These are phyloP conservation scores for Piscicola geometra DNA, from an alignment of 2,888 invertebrate species.

Conservation along the genomic window DNA sequence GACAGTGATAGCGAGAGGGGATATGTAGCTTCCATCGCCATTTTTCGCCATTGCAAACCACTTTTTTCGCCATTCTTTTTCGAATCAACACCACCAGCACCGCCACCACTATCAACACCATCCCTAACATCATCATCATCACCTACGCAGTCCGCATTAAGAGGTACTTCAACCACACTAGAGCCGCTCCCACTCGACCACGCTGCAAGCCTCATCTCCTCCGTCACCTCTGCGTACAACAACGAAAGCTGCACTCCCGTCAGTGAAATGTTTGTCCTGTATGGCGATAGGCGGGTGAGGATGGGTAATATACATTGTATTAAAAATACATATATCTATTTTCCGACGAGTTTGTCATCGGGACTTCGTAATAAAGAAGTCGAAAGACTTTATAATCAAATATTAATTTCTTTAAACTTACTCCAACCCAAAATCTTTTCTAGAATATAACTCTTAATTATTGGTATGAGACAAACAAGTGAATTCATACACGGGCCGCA, in stretches of 20 bases:
- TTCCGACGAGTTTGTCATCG: too few species aligned
- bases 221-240: slow-evolving; percentile 28
- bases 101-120: neutral
- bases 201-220: slow-evolving; percentile 2
- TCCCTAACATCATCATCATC: neutral
- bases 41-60: slow-evolving; percentile 1
- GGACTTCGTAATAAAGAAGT: too few species aligned
- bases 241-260: slow-evolving; percentile 14
- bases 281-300: neutral
- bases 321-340: neutral
- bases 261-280: slow-evolving; percentile 20
- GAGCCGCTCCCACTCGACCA: neutral
- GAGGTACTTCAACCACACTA: neutral
- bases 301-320: neutral
- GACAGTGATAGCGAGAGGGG: slow-evolving; percentile 16
- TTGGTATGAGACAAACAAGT: too few species aligned
- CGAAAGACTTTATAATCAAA: too few species aligned
- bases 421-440: too few species aligned
- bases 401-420: too few species aligned
- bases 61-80: neutral
- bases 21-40: slow-evolving; percentile 11
- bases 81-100: too few species aligned
- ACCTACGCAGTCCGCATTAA: neutral
- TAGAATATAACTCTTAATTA: too few species aligned
- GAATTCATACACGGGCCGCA: too few species aligned